A percentile compares a stretch with the other conserved stretches of the same genome.
Evolutionary conservation across 2,113 vertebrate species (phyloP).

Genomic region (Brachirus orientalis): DNA sequence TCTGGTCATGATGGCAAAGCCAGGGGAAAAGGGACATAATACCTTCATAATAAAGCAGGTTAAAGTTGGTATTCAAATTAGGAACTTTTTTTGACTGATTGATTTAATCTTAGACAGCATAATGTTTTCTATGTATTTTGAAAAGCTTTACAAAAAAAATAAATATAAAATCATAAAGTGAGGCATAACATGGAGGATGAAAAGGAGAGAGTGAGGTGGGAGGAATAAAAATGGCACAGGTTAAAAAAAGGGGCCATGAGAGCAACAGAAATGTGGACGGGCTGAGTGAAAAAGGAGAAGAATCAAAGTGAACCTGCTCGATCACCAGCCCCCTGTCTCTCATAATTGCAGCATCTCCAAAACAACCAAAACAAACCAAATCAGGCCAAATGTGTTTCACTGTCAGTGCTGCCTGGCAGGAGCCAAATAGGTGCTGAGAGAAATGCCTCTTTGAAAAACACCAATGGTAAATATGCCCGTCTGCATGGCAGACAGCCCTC

Average conservation of each 20-base stretch:
- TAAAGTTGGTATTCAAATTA: too few relatives aligned
- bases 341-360: constrained; percentile 69
- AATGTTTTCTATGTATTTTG: neutral
- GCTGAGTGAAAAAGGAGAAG: constrained; percentile 12
- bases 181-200: neutral
- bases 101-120: too few relatives aligned
- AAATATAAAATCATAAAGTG: neutral
- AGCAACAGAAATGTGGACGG: constrained; percentile 5
- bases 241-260: constrained; percentile 6
- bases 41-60: too few relatives aligned
- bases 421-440: constrained; percentile 72
- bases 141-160: neutral
- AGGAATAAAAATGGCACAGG: neutral
- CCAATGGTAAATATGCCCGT: constrained; percentile 70
- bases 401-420: constrained; percentile 67
- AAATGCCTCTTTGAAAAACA: constrained; percentile 72
- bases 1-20: too few relatives aligned
- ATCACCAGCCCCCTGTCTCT: constrained; percentile 61
- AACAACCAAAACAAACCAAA: constrained; percentile 74
- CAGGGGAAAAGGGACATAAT: too few relatives aligned
- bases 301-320: constrained; percentile 34
- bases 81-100: too few relatives aligned
- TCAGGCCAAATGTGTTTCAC: constrained; percentile 71
- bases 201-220: neutral
- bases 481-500: constrained; percentile 65